These are phyloP conservation scores for Strigamia transsilvanica DNA, from an alignment of 2,888 invertebrate genomes.

Conservation along the genomic window DNA sequence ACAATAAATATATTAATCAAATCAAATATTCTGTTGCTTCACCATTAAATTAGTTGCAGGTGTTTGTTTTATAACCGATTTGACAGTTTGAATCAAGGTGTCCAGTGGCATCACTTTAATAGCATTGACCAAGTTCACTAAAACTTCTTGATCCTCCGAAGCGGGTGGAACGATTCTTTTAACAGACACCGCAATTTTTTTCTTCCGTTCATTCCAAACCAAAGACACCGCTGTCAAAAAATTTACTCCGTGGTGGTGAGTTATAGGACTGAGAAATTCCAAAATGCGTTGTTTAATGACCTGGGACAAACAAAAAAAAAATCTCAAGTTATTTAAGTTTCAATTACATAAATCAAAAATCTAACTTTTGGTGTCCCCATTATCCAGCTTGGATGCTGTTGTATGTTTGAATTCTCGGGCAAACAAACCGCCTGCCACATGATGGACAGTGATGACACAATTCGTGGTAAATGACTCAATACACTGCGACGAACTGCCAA, in stretches of 20 bases:
- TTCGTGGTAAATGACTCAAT: slow-evolving; percentile 79
- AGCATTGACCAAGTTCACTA: slow-evolving; percentile 80
- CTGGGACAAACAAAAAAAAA: slow-evolving; percentile 62
- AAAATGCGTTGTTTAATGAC: slow-evolving; percentile 80
- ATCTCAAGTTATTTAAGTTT: neutral
- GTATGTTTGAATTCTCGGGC: slow-evolving; percentile 61
- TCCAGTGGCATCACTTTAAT: slow-evolving; percentile 86
- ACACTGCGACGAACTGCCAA: slow-evolving; percentile 75
- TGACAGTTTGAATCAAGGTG: slow-evolving; percentile 81
- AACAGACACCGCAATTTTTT: slow-evolving; percentile 60
- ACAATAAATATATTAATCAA: neutral
- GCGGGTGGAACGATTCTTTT: slow-evolving; percentile 70
- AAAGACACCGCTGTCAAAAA: slow-evolving; percentile 84
- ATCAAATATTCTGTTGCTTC: slow-evolving; percentile 15
- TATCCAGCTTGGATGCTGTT: slow-evolving; percentile 60
- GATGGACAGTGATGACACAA: slow-evolving; percentile 79
- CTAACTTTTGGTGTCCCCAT: slow-evolving; percentile 67
- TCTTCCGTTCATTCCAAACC: slow-evolving; percentile 78
- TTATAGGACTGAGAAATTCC: slow-evolving; percentile 84
- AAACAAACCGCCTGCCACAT: slow-evolving; percentile 78
- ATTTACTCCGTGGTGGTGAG: slow-evolving; percentile 80
- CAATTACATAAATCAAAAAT: neutral
- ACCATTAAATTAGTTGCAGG: slow-evolving; percentile 62
- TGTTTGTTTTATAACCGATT: slow-evolving; percentile 82
- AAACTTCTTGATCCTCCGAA: slow-evolving; percentile 74